These are phyloP conservation scores for Takifugu bimaculatus DNA, from an alignment of 2,113 vertebrate genomes.

Conservation along the genomic window DNA sequence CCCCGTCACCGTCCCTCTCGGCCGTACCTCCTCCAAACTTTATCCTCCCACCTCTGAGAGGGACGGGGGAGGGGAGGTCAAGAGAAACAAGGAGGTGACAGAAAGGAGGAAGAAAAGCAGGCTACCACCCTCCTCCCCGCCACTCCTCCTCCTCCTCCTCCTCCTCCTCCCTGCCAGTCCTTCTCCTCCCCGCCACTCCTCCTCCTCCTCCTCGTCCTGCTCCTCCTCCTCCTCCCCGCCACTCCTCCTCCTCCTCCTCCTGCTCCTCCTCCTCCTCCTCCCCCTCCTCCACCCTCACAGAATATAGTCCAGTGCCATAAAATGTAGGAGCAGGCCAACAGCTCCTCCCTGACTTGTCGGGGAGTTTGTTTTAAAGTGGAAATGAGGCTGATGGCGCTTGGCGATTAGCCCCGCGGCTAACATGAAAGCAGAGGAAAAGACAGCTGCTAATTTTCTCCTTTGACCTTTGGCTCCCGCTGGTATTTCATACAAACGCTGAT, in stretches of 20 bases:
- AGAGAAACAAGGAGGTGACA: not conserved
- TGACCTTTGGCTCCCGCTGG: constrained; percentile 72
- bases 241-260: not conserved
- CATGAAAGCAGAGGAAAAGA: constrained; percentile 71
- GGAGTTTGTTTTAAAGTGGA: constrained; percentile 74
- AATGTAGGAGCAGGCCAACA: constrained; percentile 52
- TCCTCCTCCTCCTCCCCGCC: not conserved
- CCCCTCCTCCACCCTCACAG: not conserved
- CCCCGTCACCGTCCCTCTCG: too few relatives aligned
- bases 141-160: not conserved
- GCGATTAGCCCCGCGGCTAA: constrained; percentile 69
- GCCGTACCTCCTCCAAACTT: constrained; percentile 27
- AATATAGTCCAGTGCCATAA: constrained; percentile 51
- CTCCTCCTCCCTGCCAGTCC: too few relatives aligned
- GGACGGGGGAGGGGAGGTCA: constrained; percentile 6
- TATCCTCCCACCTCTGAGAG: constrained; percentile 44
- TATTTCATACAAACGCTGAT: constrained; percentile 71
- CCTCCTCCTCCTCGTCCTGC: not conserved
- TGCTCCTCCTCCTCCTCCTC: not conserved
- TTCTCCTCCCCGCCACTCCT: too few relatives aligned
- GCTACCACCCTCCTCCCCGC: not conserved
- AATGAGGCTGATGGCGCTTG: constrained; percentile 69
- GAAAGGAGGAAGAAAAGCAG: not conserved
- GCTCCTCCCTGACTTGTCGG: constrained; percentile 58
- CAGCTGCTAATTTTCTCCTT: constrained; percentile 74